Percentiles rank a stretch among this genome's conserved stretches.
phyloP scores from a whole-genome alignment of 2,113 vertebrate species.

The Ascaphus truei region DNA sequence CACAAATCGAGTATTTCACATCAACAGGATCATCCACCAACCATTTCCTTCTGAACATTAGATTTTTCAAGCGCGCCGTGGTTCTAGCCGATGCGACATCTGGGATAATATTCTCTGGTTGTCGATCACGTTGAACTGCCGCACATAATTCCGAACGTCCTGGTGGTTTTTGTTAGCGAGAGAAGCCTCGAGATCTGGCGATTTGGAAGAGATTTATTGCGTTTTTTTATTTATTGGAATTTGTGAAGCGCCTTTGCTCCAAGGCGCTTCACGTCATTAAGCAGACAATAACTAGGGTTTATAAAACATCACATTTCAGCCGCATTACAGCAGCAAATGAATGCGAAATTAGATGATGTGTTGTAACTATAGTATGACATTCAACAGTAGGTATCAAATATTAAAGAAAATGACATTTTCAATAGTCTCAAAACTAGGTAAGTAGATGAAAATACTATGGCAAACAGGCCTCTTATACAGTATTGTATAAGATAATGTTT shows the following conservation, averaged over 20 bases:
- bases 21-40: conserved; percentile 46
- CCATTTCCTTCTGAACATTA: conserved; percentile 39
- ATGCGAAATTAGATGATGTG: too few relatives aligned
- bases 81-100: conserved; percentile 92
- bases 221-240: not conserved
- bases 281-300: not conserved
- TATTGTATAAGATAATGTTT: too few relatives aligned
- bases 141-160: conserved; percentile 86
- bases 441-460: too few relatives aligned
- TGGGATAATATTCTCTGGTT: conserved; percentile 96
- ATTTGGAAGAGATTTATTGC: conserved; percentile 42
- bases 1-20: conserved; percentile 56
- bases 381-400: too few relatives aligned
- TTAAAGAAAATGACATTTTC: too few relatives aligned
- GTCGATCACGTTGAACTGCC: conserved; percentile 93
- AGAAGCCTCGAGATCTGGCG: conserved; percentile 80
- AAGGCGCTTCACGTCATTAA: not conserved
- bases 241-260: not conserved
- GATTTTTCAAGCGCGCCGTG: conserved; percentile 78
- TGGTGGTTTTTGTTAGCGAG: conserved; percentile 88
- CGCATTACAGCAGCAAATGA: too few relatives aligned
- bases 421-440: too few relatives aligned
- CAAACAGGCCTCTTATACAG: too few relatives aligned
- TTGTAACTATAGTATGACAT: too few relatives aligned
- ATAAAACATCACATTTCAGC: too few relatives aligned